These are phyloP conservation scores for Popillia japonica DNA, from an alignment of 1,140 invertebrate genomes.

Conservation along the genomic window DNA sequence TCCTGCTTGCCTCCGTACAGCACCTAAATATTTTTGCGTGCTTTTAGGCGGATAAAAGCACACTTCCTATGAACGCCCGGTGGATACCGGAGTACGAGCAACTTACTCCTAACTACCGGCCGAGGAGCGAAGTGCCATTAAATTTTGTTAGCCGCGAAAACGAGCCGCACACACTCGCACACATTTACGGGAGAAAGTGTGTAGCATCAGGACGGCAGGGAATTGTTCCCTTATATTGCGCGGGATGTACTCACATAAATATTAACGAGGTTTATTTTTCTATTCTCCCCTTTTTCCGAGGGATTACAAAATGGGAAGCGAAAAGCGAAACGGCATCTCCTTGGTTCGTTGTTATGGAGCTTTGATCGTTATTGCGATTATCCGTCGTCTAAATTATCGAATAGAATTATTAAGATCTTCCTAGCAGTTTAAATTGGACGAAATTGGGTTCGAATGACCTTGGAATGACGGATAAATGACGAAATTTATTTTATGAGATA, in stretches of 20 bases:
- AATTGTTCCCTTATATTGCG: constrained; percentile 24
- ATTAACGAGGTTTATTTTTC: constrained; percentile 28
- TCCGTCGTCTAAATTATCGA: too few relatives aligned
- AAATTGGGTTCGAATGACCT: too few relatives aligned
- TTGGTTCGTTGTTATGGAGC: too few relatives aligned
- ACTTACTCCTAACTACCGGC: constrained; percentile 4
- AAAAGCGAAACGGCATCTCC: too few relatives aligned
- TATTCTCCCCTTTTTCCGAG: not conserved
- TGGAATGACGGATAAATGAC: too few relatives aligned
- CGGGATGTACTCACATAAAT: constrained; percentile 2
- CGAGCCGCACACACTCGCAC: not conserved
- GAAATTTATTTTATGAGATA: too few relatives aligned
- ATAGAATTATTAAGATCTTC: too few relatives aligned
- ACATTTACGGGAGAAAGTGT: too few relatives aligned
- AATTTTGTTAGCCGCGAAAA: constrained; percentile 31
- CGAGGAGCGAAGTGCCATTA: not conserved
- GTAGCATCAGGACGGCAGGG: not conserved
- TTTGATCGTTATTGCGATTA: too few relatives aligned
- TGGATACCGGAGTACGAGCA: not conserved
- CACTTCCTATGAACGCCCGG: not conserved
- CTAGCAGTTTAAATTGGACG: too few relatives aligned
- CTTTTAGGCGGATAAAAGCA: constrained; percentile 10
- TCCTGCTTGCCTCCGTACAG: not conserved
- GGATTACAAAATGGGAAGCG: not conserved
- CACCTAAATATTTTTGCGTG: constrained; percentile 1